These are phyloP conservation scores for Lordiphosa collinella DNA, from an alignment of 1,140 invertebrate species.

Conservation along the genomic window DNA sequence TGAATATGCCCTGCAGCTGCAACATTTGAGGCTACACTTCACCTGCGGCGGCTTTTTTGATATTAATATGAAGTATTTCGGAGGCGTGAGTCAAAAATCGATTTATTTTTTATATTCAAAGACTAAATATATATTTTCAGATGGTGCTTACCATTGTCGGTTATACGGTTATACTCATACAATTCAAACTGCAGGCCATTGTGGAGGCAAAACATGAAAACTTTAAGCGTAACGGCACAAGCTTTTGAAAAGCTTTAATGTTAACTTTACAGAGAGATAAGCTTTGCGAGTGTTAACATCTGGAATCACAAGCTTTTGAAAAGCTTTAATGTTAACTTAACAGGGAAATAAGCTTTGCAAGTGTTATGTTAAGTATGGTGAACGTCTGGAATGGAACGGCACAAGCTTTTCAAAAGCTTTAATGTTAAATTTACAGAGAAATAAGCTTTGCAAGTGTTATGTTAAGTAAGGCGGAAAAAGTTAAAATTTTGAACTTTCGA, in stretches of 20 bases:
- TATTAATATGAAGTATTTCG: constrained; percentile 55
- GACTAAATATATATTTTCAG: constrained; percentile 11
- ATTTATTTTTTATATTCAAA: neutral
- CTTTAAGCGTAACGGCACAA: neutral
- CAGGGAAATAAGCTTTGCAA: neutral
- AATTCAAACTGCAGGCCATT: constrained; percentile 42
- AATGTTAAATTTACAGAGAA: neutral
- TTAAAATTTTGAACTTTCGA: no score
- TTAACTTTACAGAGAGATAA: neutral
- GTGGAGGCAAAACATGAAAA: neutral
- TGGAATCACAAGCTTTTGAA: no score
- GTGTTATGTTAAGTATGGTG: neutral
- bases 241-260: neutral
- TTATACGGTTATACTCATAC: constrained; percentile 48
- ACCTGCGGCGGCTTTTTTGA: constrained; percentile 63
- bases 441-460: neutral
- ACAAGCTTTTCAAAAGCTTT: neutral
- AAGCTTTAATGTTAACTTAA: neutral
- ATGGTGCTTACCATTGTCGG: constrained; percentile 46
- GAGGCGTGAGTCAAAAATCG: constrained; percentile 28
- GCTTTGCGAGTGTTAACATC: no score
- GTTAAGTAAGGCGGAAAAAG: neutral
- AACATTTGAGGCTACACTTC: constrained; percentile 54
- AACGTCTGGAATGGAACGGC: no score
- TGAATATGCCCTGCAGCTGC: constrained; percentile 61